Evolutionary conservation across 2,888 invertebrate genomes (phyloP), one percentile per base, ranked within the genome.

Genomic region (Gymnosoma rotundatum): DNA sequence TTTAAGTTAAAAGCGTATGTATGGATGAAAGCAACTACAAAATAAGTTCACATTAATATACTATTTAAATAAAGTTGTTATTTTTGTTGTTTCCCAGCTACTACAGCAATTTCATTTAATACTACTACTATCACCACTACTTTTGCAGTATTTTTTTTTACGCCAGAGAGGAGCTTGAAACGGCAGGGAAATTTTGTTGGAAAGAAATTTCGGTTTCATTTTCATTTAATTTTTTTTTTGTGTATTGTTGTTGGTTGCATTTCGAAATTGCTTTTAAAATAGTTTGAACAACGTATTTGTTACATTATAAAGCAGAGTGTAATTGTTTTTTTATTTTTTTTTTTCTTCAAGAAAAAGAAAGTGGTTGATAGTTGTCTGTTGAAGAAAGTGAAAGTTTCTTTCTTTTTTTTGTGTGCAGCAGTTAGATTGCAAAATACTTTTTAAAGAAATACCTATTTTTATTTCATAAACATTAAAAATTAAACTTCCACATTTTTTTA

Each of bases 181-280:
- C 18, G 74, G 76, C 66, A 64, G 61, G 60, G 78, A n/a, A 38
- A 21, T 38, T 21, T 50, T 42, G 50, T 50, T 50, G 69, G 20
- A 83, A 80, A 83, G 80, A 83, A 83, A 89, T 91, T 91, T 91
- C 89, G 88, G 89, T 90, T 91, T 91, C 90, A 89, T 89, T 90
- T 90, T 91, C 91, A 90, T 90, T 90, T 89, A 86, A 12, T 42
- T 64, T 38, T 25, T 12, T 61, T 3, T 67, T 42, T 12, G 12
- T 42, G 42, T 89, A 85, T 76, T 70, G 25, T 60, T 70, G 60
- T 74, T 78, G 50, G 42, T 70, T 74, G 48, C 60, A 73, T 67
- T 79, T 76, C 80, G 72, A 81, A 81, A 81, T 84, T 73, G 76
- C 42, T 79, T 70, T 78, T 38, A 61, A 74, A 74, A 66, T 78